Conservation (phyloP, 64 coral and sea anemone genomes). For the Montipora cactus region DNA sequence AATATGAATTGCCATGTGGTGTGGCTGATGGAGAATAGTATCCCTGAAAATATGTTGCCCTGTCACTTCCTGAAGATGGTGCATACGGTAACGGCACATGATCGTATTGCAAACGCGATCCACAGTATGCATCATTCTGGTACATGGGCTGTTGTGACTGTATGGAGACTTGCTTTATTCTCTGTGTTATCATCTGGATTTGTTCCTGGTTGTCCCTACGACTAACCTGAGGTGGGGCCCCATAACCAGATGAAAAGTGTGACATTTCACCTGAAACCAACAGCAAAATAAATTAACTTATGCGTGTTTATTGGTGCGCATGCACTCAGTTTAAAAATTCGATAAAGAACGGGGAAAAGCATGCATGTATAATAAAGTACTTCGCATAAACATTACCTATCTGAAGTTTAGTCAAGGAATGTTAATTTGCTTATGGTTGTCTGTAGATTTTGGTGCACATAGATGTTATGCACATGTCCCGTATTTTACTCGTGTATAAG, state of each 20-base stretch:
- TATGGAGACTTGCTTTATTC: constrained; percentile 61
- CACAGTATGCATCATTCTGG: constrained; percentile 2
- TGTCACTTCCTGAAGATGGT: constrained; percentile 7
- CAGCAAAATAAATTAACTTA: background rate
- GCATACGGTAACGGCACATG: constrained; percentile 2
- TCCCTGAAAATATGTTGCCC: background rate
- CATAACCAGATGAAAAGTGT: constrained; percentile 9
- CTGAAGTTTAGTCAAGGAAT: too few species aligned
- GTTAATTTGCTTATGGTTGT: too few species aligned
- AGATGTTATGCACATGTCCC: too few species aligned
- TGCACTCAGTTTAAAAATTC: too few species aligned
- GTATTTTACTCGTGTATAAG: too few species aligned
- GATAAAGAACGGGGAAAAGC: too few species aligned
- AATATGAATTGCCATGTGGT: constrained; percentile 14
- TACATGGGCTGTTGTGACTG: background rate
- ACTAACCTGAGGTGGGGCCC: constrained; percentile 11
- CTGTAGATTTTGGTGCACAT: too few species aligned
- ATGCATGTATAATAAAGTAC: too few species aligned
- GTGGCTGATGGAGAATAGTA: background rate
- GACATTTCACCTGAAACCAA: constrained; percentile 32
- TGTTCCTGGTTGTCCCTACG: constrained; percentile 48
- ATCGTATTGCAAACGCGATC: background rate
- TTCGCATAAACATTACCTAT: too few species aligned
- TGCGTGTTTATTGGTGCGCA: too few species aligned
- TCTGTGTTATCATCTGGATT: constrained; percentile 31